phyloP scores from a whole-genome alignment of 2,113 vertebrate genomes.

The Polypterus bichir region DNA sequence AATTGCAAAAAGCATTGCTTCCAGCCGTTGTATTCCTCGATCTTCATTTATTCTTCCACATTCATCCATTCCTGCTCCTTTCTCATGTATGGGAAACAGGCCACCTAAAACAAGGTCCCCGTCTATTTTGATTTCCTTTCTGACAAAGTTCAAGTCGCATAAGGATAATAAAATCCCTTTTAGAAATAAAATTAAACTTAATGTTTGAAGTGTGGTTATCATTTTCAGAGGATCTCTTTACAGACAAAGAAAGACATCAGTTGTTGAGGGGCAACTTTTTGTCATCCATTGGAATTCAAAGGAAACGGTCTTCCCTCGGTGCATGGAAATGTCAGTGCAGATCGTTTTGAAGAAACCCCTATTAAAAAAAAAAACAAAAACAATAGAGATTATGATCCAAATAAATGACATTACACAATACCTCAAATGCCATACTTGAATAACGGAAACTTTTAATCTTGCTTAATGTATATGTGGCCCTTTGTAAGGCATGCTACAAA shows the following conservation, averaged over 20 bases:
- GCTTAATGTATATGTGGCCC: no score
- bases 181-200: slow-evolving; percentile 71
- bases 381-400: no score
- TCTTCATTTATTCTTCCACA: slow-evolving; percentile 93
- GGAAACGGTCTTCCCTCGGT: no score
- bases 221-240: slow-evolving; percentile 54
- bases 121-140: slow-evolving; percentile 90
- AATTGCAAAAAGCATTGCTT: slow-evolving; percentile 96
- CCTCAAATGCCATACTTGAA: no score
- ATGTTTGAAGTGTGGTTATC: slow-evolving; percentile 56
- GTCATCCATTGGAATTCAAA: slow-evolving; percentile 18
- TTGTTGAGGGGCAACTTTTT: slow-evolving; percentile 34
- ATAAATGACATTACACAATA: no score
- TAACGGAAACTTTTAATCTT: no score
- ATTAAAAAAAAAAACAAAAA: no score
- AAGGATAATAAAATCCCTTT: slow-evolving; percentile 66
- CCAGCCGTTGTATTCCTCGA: slow-evolving; percentile 86
- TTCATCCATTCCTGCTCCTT: slow-evolving; percentile 82
- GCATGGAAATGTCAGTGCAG: slow-evolving; percentile 47
- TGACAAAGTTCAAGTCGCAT: slow-evolving; percentile 71
- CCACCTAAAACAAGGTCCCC: slow-evolving; percentile 92
- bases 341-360: no score
- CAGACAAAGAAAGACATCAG: slow-evolving; percentile 32
- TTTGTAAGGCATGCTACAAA: no score
- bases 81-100: slow-evolving; percentile 94